Percentiles rank a stretch among this genome's conserved stretches.
Conservation (phyloP, 2,113 vertebrate genomes). For the Solenodon paradoxus region DNA sequence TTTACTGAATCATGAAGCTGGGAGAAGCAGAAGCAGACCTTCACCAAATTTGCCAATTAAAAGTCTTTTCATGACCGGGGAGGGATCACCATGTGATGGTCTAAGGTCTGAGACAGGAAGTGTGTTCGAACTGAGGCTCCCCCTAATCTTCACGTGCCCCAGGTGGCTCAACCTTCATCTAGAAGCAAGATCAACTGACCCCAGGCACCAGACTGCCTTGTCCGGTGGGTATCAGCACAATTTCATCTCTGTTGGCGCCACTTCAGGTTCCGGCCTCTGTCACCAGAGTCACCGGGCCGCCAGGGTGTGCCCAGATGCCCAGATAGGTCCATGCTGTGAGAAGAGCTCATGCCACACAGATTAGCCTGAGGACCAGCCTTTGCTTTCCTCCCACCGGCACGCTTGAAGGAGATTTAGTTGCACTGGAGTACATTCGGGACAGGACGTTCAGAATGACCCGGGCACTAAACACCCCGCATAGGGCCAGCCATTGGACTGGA, state of each 20-base stretch:
- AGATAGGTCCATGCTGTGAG: background rate
- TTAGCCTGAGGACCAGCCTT: background rate
- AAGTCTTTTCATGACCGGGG: background rate
- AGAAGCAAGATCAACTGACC: background rate
- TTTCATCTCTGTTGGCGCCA: background rate
- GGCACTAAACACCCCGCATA: background rate
- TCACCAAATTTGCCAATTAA: background rate
- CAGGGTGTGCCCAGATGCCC: background rate
- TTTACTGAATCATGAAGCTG: background rate
- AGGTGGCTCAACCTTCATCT: background rate
- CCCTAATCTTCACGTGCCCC: background rate
- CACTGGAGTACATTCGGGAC: background rate
- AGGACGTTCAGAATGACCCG: background rate
- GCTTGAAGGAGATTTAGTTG: background rate
- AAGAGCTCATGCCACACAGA: background rate
- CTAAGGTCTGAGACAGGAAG: background rate
- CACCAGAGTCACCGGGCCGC: background rate
- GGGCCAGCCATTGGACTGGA: background rate
- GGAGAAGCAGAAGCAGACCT: background rate
- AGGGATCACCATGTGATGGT: background rate
- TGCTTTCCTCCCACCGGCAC: background rate
- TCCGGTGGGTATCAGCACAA: background rate
- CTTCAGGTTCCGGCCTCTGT: background rate
- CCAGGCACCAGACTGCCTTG: background rate
- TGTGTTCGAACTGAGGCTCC: background rate